Conservation (phyloP, 2,888 invertebrate species). For the Junonia oenone region DNA sequence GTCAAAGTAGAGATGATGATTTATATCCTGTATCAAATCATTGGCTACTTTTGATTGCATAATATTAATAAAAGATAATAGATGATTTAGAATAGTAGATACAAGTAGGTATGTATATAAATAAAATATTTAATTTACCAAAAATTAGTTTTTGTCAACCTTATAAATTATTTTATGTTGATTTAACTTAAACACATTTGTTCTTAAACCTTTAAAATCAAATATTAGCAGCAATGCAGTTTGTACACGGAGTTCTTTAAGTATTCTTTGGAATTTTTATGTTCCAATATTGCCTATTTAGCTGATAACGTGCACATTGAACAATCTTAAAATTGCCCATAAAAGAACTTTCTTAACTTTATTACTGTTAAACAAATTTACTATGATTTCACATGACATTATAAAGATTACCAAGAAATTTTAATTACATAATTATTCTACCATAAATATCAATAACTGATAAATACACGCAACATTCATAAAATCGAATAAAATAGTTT, state of each 20-base stretch:
- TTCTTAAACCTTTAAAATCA: too few species aligned
- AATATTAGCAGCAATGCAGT: too few species aligned
- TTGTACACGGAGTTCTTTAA: not conserved
- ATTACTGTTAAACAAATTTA: not conserved
- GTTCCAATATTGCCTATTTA: not conserved
- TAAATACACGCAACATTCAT: not conserved
- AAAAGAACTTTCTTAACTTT: not conserved
- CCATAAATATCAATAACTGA: not conserved
- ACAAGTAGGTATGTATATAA: too few species aligned
- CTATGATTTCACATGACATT: not conserved
- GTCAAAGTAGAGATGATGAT: too few species aligned
- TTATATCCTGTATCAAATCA: too few species aligned
- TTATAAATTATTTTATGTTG: too few species aligned
- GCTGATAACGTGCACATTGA: not conserved
- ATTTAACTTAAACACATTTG: too few species aligned
- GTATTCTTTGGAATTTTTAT: not conserved
- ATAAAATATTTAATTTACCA: too few species aligned
- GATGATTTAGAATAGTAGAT: too few species aligned
- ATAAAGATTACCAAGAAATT: not conserved
- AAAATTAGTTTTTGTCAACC: too few species aligned
- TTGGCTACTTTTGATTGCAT: too few species aligned
- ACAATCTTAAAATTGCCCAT: not conserved
- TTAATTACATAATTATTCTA: not conserved
- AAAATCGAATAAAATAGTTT: constrained; percentile 21
- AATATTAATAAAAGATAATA: too few species aligned